A percentile compares a stretch with the other conserved stretches of the same genome.
Conservation (phyloP, 2,888 invertebrate genomes). For the Busseola fusca region DNA sequence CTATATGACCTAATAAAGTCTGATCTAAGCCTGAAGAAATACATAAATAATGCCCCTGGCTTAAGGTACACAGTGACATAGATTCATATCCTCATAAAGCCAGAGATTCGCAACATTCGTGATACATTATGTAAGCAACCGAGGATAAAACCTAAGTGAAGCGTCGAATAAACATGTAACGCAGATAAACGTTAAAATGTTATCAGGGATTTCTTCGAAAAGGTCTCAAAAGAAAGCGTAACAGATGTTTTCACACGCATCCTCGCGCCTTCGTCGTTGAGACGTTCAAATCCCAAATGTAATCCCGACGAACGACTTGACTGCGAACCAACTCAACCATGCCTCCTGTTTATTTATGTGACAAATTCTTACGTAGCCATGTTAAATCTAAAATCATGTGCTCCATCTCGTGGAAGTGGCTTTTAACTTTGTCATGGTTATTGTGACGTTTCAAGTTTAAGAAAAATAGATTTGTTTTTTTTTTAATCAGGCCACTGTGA, state of each 20-base stretch:
- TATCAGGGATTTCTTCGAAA: slow-evolving; percentile 75
- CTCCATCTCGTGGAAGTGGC: slow-evolving; percentile 72
- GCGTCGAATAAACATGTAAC: slow-evolving; percentile 64
- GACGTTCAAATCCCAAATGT: slow-evolving; percentile 84
- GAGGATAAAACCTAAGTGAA: slow-evolving; percentile 63
- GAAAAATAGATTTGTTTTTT: too few species aligned
- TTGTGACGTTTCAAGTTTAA: slow-evolving; percentile 34
- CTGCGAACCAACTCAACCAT: slow-evolving; percentile 83
- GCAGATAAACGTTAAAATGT: slow-evolving; percentile 71
- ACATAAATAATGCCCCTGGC: slow-evolving; percentile 48
- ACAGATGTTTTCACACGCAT: slow-evolving; percentile 87
- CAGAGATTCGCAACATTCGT: slow-evolving; percentile 55
- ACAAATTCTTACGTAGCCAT: slow-evolving; percentile 85
- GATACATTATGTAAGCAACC: slow-evolving; percentile 62
- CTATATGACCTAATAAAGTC: slow-evolving; percentile 17
- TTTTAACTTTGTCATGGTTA: slow-evolving; percentile 49
- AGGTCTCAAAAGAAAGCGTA: slow-evolving; percentile 81
- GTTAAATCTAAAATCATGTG: slow-evolving; percentile 81
- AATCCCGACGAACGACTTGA: slow-evolving; percentile 82
- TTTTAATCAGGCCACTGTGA: too few species aligned
- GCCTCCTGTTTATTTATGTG: slow-evolving; percentile 87
- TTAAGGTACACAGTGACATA: slow-evolving; percentile 31
- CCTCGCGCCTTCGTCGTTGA: slow-evolving; percentile 66
- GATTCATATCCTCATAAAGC: slow-evolving; percentile 56
- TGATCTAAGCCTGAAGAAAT: slow-evolving; percentile 14